Evolutionary conservation across 2,888 invertebrate species (phyloP).

Genomic region (Achlya flavicornis): DNA sequence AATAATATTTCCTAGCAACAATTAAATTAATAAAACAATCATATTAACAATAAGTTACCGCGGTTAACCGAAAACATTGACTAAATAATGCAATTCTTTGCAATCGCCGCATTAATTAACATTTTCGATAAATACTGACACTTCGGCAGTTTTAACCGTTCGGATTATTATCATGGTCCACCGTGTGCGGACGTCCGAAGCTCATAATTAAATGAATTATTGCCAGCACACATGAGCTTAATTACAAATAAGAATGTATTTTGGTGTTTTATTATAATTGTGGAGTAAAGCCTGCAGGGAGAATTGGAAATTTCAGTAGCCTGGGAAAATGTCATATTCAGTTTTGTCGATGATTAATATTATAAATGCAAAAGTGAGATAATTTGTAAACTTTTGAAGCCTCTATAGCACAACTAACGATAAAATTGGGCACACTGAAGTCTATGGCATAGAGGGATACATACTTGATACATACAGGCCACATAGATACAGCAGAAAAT

Average conservation of each 20-base stretch:
- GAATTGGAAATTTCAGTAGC: not conserved
- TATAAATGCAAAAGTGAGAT: too few species aligned
- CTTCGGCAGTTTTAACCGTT: not conserved
- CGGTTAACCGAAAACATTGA: not conserved
- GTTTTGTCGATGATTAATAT: too few species aligned
- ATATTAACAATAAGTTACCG: not conserved
- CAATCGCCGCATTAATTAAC: not conserved
- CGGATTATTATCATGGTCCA: not conserved
- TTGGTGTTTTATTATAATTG: not conserved
- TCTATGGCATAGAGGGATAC: too few species aligned
- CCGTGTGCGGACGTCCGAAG: conserved; percentile 1
- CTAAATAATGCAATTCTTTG: not conserved
- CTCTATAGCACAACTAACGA: too few species aligned
- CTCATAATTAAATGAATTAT: conserved; percentile 8
- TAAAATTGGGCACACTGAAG: too few species aligned
- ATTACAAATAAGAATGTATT: not conserved
- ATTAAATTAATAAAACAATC: not conserved
- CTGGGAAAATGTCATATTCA: too few species aligned
- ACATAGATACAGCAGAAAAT: too few species aligned
- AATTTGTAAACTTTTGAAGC: too few species aligned
- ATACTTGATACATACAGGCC: too few species aligned
- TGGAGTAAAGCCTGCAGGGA: not conserved
- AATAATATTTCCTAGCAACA: not conserved
- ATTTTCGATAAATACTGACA: not conserved
- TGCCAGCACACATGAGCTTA: not conserved